phyloP scores from a whole-genome alignment of 2,113 vertebrate genomes.

The Aspidoscelis tigris region DNA sequence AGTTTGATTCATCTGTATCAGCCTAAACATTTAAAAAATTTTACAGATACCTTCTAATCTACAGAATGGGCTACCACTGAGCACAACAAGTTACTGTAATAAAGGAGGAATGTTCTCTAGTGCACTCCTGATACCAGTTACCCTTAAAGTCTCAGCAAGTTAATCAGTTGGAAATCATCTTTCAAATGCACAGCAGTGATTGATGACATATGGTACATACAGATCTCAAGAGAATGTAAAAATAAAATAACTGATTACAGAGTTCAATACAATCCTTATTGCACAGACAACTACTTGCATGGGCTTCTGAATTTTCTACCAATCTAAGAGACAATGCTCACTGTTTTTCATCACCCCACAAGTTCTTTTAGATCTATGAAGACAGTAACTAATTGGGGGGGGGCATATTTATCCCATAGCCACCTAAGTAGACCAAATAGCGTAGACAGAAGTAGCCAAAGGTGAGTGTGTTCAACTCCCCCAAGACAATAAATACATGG shows the following conservation, averaged over 20 bases:
- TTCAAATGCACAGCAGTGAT: neutral
- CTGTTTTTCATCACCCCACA: neutral
- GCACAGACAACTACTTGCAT: neutral
- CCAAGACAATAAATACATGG: too few relatives aligned
- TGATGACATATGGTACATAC: neutral
- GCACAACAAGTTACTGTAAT: constrained; percentile 7
- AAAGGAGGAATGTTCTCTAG: neutral
- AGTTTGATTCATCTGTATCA: neutral
- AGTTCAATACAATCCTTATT: too few relatives aligned
- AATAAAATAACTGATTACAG: neutral
- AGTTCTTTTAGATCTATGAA: too few relatives aligned
- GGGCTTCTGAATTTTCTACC: neutral
- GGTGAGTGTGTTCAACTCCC: too few relatives aligned
- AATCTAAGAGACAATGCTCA: neutral
- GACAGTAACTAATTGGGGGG: too few relatives aligned
- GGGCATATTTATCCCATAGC: too few relatives aligned
- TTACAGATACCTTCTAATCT: neutral
- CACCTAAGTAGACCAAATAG: too few relatives aligned
- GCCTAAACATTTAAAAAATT: neutral
- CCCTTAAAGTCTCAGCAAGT: constrained; percentile 19
- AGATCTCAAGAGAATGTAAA: constrained; percentile 3
- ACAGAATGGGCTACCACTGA: neutral
- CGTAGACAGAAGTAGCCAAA: too few relatives aligned
- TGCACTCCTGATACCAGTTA: neutral
- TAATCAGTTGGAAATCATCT: constrained; percentile 12